Evolutionary conservation across 1,140 invertebrate species (phyloP).

Genomic region (Rhynchophorus ferrugineus): DNA sequence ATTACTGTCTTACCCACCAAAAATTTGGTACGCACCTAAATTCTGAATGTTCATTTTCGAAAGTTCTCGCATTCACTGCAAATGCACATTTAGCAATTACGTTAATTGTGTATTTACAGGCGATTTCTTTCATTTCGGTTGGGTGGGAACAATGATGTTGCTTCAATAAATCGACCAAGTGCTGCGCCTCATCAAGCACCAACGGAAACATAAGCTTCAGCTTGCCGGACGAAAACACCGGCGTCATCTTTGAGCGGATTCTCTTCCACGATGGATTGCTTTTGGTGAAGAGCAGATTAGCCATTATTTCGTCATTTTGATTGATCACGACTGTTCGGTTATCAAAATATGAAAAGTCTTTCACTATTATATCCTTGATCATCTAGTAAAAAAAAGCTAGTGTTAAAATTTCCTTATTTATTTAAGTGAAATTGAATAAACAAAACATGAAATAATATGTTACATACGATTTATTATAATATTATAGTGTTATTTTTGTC

Average conservation of each 20-base stretch:
- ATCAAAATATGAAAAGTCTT: slow-evolving; percentile 51
- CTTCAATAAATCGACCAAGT: slow-evolving; percentile 16
- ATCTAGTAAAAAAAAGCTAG: slow-evolving; percentile 40
- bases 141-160: background rate
- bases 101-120: slow-evolving; percentile 44
- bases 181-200: slow-evolving; percentile 26
- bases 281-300: slow-evolving; percentile 32
- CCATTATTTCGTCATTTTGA: slow-evolving; percentile 26
- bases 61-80: slow-evolving; percentile 41
- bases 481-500: no score
- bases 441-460: no score
- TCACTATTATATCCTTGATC: slow-evolving; percentile 47
- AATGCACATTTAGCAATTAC: slow-evolving; percentile 45
- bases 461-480: no score
- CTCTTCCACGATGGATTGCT: slow-evolving; percentile 44
- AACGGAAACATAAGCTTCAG: slow-evolving; percentile 42
- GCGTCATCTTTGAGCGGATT: slow-evolving; percentile 44
- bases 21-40: slow-evolving; percentile 36
- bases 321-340: slow-evolving; percentile 35
- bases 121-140: slow-evolving; percentile 31
- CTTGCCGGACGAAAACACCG: slow-evolving; percentile 48
- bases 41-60: slow-evolving; percentile 39
- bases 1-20: no score
- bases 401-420: no score
- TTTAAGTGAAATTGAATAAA: no score